Base-by-base conservation (phyloP, 2,797 vertebrate species). In the Amblyopsis hoosieri region DNA sequence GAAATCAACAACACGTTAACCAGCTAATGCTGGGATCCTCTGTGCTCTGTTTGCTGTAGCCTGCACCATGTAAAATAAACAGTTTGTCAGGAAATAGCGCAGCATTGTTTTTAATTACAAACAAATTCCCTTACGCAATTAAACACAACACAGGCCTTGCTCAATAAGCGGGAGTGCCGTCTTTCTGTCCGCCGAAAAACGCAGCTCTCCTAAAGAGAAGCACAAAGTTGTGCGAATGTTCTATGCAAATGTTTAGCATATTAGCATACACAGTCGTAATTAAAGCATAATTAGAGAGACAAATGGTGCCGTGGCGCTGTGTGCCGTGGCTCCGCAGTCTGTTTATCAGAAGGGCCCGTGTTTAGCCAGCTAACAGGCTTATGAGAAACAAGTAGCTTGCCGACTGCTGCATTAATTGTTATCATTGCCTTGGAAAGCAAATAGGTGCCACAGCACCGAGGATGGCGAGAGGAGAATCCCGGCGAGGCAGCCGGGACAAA, bases 401-500 rank as follows among this genome's bases (percentile, higher is more conserved):
- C 66, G 81, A 87, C 84, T 89, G 84, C 76, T 85, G 90, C 90
- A 90, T 90, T 92, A 92, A 93, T 90, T 93, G 90, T 91, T 92
- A 93, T 92, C 90, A 91, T 92, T 91, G 91, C 88, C 85, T 92
- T 92, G 89, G 91, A 91, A 92, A 93, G 92, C 91, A 93, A 92
- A 90, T 85, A 90, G 88, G 87, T 83, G 84, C 82, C 75, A 78
- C 82, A 83, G 79, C 78, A 79, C 76, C 68, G 76, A 17, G 75
- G 82, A 85, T 79, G 71, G 85, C 51, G 80, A 76, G 83, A 83
- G 71, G 48, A 87, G 75, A 80, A 76, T 83, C 79, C 74, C 78
- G 84, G 85, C 85, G 85, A 85, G 88, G 85, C 89, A 85, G 33
- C 80, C 66, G 64, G 89, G 87, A 92, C 90, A 93, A 90, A 93